These are phyloP conservation scores for Pandion haliaetus DNA, from an alignment of 2,113 vertebrate species.

Conservation along the genomic window DNA sequence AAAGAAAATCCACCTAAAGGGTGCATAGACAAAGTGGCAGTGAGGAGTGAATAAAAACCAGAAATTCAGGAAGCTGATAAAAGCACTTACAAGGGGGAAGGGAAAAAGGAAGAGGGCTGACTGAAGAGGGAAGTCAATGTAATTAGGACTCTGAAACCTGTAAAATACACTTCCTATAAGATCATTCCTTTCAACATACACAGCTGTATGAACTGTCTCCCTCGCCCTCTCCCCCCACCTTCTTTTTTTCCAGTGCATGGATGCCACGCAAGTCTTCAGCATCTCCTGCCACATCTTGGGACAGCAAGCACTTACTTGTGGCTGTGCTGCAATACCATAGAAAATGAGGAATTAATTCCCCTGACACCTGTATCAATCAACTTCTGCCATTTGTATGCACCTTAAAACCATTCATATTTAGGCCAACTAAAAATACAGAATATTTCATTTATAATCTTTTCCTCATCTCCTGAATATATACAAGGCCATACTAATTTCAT, in stretches of 20 bases:
- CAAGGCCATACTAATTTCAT: not conserved
- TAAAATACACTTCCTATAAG: not conserved
- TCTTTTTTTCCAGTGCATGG: not conserved
- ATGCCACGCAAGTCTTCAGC: not conserved
- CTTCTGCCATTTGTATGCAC: not conserved
- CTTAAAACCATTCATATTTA: not conserved
- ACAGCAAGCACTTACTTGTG: not conserved
- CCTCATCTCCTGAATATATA: not conserved
- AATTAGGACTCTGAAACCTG: not conserved
- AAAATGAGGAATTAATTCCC: not conserved
- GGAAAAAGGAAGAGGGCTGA: not conserved
- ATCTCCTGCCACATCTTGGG: not conserved
- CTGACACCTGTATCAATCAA: not conserved
- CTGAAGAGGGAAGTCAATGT: not conserved
- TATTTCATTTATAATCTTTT: not conserved
- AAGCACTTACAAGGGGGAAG: not conserved
- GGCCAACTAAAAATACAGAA: not conserved
- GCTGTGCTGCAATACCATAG: not conserved
- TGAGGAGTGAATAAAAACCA: not conserved
- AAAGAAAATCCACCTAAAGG: conserved; percentile 15
- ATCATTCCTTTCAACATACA: not conserved
- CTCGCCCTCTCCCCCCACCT: not conserved
- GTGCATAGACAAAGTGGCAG: conserved; percentile 19
- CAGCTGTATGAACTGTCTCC: not conserved
- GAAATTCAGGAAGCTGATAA: conserved; percentile 36